A percentile compares a stretch with the other conserved stretches of the same genome.
Evolutionary conservation across 2,113 vertebrate species (phyloP).

Genomic region (Amphiprion ocellaris): DNA sequence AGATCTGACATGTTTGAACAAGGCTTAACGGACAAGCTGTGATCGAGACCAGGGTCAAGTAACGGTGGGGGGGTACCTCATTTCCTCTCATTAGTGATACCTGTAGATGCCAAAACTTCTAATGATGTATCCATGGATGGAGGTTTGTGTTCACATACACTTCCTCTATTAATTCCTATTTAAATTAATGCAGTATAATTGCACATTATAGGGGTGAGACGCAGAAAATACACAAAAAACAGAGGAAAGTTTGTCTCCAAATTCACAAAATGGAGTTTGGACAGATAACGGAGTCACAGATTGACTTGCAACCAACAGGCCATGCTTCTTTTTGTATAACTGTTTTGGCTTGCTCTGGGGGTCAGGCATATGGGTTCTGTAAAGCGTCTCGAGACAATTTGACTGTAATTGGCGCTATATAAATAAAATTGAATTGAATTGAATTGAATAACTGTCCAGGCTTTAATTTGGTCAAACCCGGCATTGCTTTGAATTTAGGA

Average conservation of each 20-base stretch:
- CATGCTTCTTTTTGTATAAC: conserved; percentile 4
- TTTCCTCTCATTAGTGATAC: conserved; percentile 54
- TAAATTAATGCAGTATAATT: conserved; percentile 21
- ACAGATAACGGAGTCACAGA: conserved; percentile 10
- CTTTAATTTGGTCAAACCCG: conserved; percentile 16
- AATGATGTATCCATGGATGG: conserved; percentile 14
- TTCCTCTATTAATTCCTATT: conserved; percentile 23
- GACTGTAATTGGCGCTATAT: no score
- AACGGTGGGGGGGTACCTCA: conserved; percentile 17
- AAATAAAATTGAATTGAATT: no score
- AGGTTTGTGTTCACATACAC: conserved; percentile 2
- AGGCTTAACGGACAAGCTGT: conserved; percentile 36
- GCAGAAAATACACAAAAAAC: background rate
- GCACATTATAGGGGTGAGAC: conserved; percentile 15
- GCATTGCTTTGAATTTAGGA: conserved; percentile 37
- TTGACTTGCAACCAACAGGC: conserved; percentile 22
- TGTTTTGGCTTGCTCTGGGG: no score
- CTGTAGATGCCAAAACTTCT: conserved; percentile 22
- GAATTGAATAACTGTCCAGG: no score
- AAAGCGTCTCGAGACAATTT: no score
- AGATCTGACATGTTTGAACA: conserved; percentile 61
- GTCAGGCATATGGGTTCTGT: no score
- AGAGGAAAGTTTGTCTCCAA: background rate
- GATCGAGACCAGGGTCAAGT: conserved; percentile 43
- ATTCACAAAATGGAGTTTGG: conserved; percentile 31